phyloP scores from a whole-genome alignment of 1,140 invertebrate genomes.

The Bombus huntii region DNA sequence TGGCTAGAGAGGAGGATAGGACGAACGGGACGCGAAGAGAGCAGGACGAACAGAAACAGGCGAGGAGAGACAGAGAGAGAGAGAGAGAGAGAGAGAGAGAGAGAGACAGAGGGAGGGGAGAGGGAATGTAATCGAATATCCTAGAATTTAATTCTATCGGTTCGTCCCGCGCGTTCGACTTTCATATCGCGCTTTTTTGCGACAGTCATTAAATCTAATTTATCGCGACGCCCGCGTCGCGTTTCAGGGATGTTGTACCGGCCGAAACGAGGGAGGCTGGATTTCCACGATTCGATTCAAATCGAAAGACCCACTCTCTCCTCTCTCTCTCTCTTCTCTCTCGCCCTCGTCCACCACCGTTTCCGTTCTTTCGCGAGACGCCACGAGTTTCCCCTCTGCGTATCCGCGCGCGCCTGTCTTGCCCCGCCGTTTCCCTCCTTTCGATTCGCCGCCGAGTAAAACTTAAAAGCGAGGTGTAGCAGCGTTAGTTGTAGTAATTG shows the following conservation, averaged over 20 bases:
- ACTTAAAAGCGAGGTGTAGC: too few species aligned
- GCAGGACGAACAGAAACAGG: not conserved
- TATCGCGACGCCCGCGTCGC: slow-evolving; percentile 75
- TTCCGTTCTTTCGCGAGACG: not conserved
- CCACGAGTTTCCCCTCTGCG: too few species aligned
- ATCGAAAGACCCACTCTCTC: slow-evolving; percentile 18
- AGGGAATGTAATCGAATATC: slow-evolving; percentile 81
- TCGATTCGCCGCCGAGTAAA: not conserved
- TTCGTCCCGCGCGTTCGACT: slow-evolving; percentile 79
- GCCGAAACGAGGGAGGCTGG: slow-evolving; percentile 5
- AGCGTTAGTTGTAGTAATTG: too few species aligned
- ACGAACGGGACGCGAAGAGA: slow-evolving; percentile 7
- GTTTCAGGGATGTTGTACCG: slow-evolving; percentile 65
- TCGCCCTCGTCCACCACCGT: too few species aligned
- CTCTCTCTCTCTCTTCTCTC: not conserved
- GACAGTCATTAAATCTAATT: slow-evolving; percentile 82
- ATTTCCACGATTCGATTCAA: slow-evolving; percentile 18
- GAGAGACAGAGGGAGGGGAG: slow-evolving; percentile 32
- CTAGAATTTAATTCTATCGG: slow-evolving; percentile 83
- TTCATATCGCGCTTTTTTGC: slow-evolving; percentile 82
- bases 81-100: slow-evolving; percentile 21
- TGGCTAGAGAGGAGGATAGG: slow-evolving; percentile 49
- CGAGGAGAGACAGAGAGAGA: not conserved
- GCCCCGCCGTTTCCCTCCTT: not conserved
- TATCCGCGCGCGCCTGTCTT: too few species aligned